Evolutionary conservation across 2,113 vertebrate species (phyloP).

Genomic region (Dromiciops gliroides): DNA sequence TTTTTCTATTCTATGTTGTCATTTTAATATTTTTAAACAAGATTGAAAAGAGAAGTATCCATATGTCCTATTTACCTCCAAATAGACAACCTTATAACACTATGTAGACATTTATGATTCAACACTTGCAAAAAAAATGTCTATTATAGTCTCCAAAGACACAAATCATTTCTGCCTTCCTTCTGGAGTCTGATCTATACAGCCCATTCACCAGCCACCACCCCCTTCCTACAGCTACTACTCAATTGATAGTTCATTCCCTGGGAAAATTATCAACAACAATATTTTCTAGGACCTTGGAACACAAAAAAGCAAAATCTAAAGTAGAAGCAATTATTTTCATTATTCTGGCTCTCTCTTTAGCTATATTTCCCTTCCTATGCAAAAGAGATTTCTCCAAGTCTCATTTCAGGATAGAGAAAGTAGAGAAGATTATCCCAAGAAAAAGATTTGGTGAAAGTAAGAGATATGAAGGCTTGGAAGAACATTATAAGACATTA

Average conservation of each 20-base stretch:
- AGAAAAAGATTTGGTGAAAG: background rate
- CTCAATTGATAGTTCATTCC: fast-evolving
- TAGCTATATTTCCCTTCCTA: background rate
- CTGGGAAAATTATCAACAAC: background rate
- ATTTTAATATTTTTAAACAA: background rate
- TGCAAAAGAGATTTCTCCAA: background rate
- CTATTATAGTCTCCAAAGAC: background rate
- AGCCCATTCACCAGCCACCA: fast-evolving
- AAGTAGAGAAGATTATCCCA: background rate
- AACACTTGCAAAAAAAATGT: background rate
- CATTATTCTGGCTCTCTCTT: background rate
- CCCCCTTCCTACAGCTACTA: fast-evolving
- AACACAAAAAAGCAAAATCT: background rate
- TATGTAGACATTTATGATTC: background rate
- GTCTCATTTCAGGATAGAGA: background rate
- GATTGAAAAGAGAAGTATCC: background rate
- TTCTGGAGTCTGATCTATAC: fast-evolving
- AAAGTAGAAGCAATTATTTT: background rate
- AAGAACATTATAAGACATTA: background rate
- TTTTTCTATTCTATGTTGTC: background rate
- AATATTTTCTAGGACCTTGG: background rate
- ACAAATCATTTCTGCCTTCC: background rate
- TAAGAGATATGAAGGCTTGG: background rate
- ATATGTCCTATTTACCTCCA: fast-evolving
- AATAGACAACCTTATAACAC: fast-evolving